Conservation (phyloP, 2,888 invertebrate genomes). For the Notocelia uddmanniana region DNA sequence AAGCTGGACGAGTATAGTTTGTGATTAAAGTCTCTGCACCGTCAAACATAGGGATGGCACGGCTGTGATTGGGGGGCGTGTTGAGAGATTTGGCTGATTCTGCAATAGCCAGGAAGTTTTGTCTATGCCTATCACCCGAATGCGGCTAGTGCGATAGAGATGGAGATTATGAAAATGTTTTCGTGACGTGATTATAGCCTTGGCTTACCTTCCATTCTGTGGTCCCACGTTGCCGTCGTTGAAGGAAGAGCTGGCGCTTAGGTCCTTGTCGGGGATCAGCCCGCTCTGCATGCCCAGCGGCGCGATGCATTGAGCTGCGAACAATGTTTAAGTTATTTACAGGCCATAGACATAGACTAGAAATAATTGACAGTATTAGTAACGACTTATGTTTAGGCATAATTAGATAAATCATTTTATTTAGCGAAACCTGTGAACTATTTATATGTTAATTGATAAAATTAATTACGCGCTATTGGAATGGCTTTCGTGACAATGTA, state of each 20-base stretch:
- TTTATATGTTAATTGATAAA: too few relatives aligned
- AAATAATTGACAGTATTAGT: not conserved
- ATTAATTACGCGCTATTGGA: too few relatives aligned
- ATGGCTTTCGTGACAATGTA: too few relatives aligned
- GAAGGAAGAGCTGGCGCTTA: constrained; percentile 94
- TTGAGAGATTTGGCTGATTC: too few relatives aligned
- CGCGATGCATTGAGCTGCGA: constrained; percentile 92
- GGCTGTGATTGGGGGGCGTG: not conserved
- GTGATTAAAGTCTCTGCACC: not conserved
- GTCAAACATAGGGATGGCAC: not conserved
- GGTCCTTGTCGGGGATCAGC: constrained; percentile 91
- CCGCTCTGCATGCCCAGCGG: constrained; percentile 95
- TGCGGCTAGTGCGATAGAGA: too few relatives aligned
- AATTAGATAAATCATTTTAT: too few relatives aligned
- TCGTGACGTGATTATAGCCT: not conserved
- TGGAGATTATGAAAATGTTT: too few relatives aligned
- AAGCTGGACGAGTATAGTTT: not conserved
- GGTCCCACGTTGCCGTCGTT: constrained; percentile 94
- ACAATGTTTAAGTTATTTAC: constrained; percentile 51
- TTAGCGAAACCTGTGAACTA: too few relatives aligned
- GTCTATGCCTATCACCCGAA: too few relatives aligned
- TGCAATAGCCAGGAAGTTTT: too few relatives aligned
- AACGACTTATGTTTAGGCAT: too few relatives aligned
- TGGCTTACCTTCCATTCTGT: constrained; percentile 91
- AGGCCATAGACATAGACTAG: not conserved